These are phyloP conservation scores for Muscicapa comitata DNA, from an alignment of 2,797 vertebrate species.

Conservation along the genomic window DNA sequence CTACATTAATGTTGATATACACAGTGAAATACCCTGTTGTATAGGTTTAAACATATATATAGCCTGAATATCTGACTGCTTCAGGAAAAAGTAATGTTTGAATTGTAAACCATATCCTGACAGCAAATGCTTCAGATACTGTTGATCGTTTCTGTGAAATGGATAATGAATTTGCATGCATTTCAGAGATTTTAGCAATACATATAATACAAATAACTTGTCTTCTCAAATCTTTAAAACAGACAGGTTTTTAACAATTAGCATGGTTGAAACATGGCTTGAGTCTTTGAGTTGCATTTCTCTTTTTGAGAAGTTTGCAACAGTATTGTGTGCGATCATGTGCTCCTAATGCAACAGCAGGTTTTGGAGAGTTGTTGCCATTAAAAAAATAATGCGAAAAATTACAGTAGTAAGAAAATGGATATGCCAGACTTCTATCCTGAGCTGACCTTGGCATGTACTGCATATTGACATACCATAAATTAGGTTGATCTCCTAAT, in stretches of 20 bases:
- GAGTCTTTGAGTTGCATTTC: slow-evolving; percentile 25
- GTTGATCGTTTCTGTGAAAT: neutral
- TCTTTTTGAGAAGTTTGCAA: neutral
- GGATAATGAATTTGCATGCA: neutral
- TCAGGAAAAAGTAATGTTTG: neutral
- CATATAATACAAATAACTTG: neutral
- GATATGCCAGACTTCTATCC: neutral
- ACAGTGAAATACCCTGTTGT: neutral
- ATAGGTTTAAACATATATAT: neutral
- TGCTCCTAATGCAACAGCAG: neutral
- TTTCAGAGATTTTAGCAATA: neutral
- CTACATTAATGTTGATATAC: neutral
- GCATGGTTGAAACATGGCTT: neutral
- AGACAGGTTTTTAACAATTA: neutral
- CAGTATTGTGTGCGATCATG: neutral
- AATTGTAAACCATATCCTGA: neutral
- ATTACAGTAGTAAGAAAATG: neutral
- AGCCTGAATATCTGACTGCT: neutral
- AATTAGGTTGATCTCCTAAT: neutral
- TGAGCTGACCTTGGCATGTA: neutral
- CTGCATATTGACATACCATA: neutral
- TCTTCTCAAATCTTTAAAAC: neutral
- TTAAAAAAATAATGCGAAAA: neutral
- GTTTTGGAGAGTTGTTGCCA: neutral
- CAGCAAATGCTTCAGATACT: neutral